phyloP scores from a whole-genome alignment of 2,888 invertebrate species.

The Lycia hirtaria region DNA sequence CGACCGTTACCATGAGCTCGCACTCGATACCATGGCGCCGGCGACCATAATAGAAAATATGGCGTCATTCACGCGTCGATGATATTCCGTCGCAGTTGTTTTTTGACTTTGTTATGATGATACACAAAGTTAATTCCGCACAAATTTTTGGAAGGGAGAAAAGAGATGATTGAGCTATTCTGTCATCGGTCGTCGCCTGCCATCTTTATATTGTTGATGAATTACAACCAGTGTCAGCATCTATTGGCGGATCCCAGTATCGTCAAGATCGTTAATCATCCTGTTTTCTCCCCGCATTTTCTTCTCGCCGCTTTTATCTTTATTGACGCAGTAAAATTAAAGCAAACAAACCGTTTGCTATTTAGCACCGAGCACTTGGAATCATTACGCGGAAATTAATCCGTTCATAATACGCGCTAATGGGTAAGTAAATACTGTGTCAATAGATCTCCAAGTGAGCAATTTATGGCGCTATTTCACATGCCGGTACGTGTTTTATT shows the following conservation, averaged over 20 bases:
- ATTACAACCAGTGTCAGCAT: slow-evolving; percentile 16
- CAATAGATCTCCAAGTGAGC: slow-evolving; percentile 11
- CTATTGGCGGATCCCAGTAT: slow-evolving; percentile 20
- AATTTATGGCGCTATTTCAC: slow-evolving; percentile 13
- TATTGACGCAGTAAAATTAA: slow-evolving; percentile 24
- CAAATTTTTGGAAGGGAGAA: neutral
- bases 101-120: slow-evolving; percentile 11
- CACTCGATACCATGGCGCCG: slow-evolving; percentile 45
- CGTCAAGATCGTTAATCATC: slow-evolving; percentile 22
- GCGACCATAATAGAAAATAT: slow-evolving; percentile 35
- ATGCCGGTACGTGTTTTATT: slow-evolving; percentile 6
- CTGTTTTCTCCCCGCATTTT: slow-evolving; percentile 25
- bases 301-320: slow-evolving; percentile 28
- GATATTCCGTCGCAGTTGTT: slow-evolving; percentile 20
- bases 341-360: slow-evolving; percentile 25
- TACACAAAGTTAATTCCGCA: neutral
- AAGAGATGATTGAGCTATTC: slow-evolving; percentile 10
- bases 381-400: slow-evolving; percentile 13
- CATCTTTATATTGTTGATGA: slow-evolving; percentile 26
- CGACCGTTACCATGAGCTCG: slow-evolving; percentile 60
- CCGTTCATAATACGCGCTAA: slow-evolving; percentile 7
- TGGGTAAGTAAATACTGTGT: slow-evolving; percentile 12
- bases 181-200: slow-evolving; percentile 8
- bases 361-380: slow-evolving; percentile 12
- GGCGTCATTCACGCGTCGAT: slow-evolving; percentile 47